Conservation (phyloP, 2,797 vertebrate genomes). For the Enteromius thamalakanensis region DNA sequence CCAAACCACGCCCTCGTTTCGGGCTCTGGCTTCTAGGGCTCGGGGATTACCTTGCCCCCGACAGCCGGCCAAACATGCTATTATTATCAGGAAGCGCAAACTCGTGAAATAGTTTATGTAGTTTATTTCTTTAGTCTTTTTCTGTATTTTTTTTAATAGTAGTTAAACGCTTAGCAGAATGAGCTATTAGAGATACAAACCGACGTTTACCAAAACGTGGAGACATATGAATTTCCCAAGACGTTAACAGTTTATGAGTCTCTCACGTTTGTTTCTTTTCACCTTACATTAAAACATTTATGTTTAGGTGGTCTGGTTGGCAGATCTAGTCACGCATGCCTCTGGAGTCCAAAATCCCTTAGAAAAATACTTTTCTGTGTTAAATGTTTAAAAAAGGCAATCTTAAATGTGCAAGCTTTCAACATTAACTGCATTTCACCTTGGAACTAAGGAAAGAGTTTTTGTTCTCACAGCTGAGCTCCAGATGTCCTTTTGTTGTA, state of each 20-base stretch:
- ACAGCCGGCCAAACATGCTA: too few relatives aligned
- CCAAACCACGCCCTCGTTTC: too few relatives aligned
- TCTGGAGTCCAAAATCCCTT: conserved; percentile 16
- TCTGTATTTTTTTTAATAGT: background rate
- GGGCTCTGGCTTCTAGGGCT: too few relatives aligned
- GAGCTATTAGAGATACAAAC: background rate
- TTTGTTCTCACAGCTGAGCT: conserved; percentile 23
- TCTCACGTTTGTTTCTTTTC: background rate
- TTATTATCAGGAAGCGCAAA: too few relatives aligned
- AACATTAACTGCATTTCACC: background rate
- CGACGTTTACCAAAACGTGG: background rate
- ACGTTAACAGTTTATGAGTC: background rate
- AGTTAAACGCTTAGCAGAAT: background rate
- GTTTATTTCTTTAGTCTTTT: too few relatives aligned
- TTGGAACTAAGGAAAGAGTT: background rate
- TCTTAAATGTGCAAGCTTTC: background rate
- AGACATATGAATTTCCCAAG: background rate
- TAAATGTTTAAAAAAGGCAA: conserved; percentile 15
- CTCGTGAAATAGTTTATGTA: too few relatives aligned
- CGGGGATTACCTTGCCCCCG: too few relatives aligned
- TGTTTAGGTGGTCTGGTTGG: background rate
- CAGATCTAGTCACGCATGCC: background rate
- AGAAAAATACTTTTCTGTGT: conserved; percentile 6
- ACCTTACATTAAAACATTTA: background rate
- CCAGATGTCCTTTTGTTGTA: conserved; percentile 26